These are phyloP conservation scores for Salmo trutta DNA, from an alignment of 2,797 vertebrate species.

Conservation along the genomic window DNA sequence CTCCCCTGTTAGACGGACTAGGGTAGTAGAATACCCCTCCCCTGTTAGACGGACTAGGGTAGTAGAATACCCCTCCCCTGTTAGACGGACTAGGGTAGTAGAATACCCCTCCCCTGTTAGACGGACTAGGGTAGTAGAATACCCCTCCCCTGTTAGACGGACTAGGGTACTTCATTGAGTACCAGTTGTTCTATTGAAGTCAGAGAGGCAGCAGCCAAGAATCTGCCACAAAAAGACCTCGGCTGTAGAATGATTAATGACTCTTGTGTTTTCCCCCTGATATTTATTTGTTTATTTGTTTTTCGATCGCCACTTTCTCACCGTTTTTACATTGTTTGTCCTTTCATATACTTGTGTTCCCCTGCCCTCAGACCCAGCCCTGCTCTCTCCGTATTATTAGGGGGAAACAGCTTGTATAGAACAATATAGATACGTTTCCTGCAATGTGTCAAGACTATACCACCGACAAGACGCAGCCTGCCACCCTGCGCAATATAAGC, in stretches of 20 bases:
- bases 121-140: background rate
- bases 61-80: too few species aligned
- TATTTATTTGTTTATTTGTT: constrained; percentile 60
- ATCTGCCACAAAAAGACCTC: constrained; percentile 48
- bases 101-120: too few species aligned
- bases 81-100: too few species aligned
- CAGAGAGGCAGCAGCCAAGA: constrained; percentile 48
- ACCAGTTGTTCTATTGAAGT: constrained; percentile 56
- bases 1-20: too few species aligned
- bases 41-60: too few species aligned
- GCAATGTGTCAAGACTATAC: constrained; percentile 55
- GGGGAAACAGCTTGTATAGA: constrained; percentile 71
- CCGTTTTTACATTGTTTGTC: constrained; percentile 45
- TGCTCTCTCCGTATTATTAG: constrained; percentile 41
- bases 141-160: constrained; percentile 28
- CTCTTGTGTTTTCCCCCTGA: constrained; percentile 49
- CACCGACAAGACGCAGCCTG: constrained; percentile 55
- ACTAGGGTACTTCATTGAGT: constrained; percentile 20
- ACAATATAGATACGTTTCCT: constrained; percentile 75
- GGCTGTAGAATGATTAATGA: constrained; percentile 57
- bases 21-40: too few species aligned
- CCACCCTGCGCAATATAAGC: constrained; percentile 32
- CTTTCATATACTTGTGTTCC: constrained; percentile 37
- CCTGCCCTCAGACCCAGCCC: background rate
- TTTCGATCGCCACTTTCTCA: constrained; percentile 60